Percentiles rank a stretch among this genome's conserved stretches.
These are phyloP conservation scores for Anolis apletophallus DNA, from an alignment of 2,797 vertebrate species.

Conservation along the genomic window DNA sequence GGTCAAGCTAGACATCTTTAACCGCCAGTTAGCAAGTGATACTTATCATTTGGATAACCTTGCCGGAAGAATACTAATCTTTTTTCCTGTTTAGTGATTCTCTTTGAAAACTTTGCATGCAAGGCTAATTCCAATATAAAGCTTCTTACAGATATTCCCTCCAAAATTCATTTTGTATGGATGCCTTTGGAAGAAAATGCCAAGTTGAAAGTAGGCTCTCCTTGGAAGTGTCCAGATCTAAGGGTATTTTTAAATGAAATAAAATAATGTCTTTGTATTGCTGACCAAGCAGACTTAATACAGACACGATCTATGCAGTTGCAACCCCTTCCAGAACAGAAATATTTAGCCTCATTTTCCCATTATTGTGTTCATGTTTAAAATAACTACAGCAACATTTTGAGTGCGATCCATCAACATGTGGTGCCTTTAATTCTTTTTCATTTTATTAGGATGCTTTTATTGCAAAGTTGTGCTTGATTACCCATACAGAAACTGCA, in stretches of 20 bases:
- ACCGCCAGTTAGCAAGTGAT: background rate
- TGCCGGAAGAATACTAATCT: background rate
- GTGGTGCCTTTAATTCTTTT: conserved; percentile 48
- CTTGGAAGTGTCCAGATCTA: background rate
- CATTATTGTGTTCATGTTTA: conserved; percentile 39
- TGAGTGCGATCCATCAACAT: conserved; percentile 44
- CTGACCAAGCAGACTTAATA: conserved; percentile 5
- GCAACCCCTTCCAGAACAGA: conserved; percentile 4
- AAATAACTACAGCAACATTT: conserved; percentile 35
- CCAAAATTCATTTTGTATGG: background rate
- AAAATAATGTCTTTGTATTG: conserved; percentile 35
- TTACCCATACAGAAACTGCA: conserved; percentile 42
- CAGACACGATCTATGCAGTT: conserved; percentile 11
- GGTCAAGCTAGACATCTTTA: background rate
- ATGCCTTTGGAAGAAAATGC: background rate
- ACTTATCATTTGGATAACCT: background rate
- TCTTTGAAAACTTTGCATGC: background rate
- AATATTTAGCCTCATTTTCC: conserved; percentile 43
- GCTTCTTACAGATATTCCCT: background rate
- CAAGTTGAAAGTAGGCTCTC: background rate
- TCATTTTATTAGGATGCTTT: conserved; percentile 51
- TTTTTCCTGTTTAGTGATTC: background rate
- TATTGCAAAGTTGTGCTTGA: conserved; percentile 40
- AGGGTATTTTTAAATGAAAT: conserved; percentile 17
- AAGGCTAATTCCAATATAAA: background rate